Evolutionary conservation across 2,888 invertebrate species (phyloP).

Genomic region (Hermodice carunculata): DNA sequence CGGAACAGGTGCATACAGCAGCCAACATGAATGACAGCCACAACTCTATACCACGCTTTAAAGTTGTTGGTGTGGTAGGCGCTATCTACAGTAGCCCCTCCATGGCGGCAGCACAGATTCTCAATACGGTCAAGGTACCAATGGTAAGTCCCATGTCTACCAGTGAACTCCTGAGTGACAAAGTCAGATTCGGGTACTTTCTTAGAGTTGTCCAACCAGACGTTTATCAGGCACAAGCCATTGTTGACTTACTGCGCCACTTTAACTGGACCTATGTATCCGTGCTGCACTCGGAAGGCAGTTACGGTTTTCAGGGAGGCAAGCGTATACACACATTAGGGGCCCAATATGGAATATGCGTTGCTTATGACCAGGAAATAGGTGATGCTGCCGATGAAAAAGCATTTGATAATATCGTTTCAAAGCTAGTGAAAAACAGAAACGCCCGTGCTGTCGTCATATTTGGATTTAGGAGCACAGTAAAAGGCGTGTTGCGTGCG

Average conservation of each 20-base stretch:
- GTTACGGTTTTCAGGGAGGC: constrained; percentile 44
- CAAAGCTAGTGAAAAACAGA: too few species aligned
- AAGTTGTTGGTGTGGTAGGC: constrained; percentile 29
- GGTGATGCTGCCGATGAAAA: not conserved
- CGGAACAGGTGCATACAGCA: too few species aligned
- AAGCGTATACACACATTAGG: constrained; percentile 7
- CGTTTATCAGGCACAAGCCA: constrained; percentile 43
- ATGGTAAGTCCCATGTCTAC: constrained; percentile 28
- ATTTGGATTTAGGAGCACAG: too few species aligned
- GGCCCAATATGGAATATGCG: constrained; percentile 8
- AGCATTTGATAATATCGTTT: too few species aligned
- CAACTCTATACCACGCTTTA: too few species aligned
- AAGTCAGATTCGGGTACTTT: constrained; percentile 5
- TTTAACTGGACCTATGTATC: constrained; percentile 83
- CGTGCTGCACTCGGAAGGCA: constrained; percentile 79
- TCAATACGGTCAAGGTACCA: constrained; percentile 22
- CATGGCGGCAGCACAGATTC: constrained; percentile 17
- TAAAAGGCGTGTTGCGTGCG: too few species aligned
- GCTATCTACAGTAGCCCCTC: constrained; percentile 24
- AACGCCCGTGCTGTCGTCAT: too few species aligned
- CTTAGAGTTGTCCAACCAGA: constrained; percentile 18
- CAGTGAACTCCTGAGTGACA: constrained; percentile 21
- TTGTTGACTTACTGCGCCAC: constrained; percentile 45
- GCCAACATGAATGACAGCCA: too few species aligned
- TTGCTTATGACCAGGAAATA: constrained; percentile 12